Base-by-base conservation (phyloP, 2,113 vertebrate genomes). In the Odobenus rosmarus region DNA sequence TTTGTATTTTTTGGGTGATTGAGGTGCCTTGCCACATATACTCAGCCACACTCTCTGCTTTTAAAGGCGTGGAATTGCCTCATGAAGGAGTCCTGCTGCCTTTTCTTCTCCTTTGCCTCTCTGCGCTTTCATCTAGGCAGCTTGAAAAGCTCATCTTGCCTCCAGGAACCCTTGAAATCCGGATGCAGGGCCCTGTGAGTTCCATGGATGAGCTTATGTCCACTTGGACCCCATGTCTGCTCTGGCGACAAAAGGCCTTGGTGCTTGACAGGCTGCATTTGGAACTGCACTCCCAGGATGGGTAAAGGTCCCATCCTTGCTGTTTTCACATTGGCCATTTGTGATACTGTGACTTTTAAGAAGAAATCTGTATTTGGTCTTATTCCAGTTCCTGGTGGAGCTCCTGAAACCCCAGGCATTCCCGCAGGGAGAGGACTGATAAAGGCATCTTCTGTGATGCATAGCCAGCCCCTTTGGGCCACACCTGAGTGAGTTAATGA, bases 131-230 rank as follows among this genome's bases (percentile, higher is more conserved):
- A 5, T 18, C 28, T 19, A 28, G 6, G 39, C 42, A 16, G 10
- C 59, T 95, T 84, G 21, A 8, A 59, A 36, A 23, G 36, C 10
- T 77, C 39, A 2, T 59, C 39, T 57, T 36, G 5, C 14, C 31
- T 11, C 64, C n/a, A n/a, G 90, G 21, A 82, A 7, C 4, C 33
- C 3, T 62, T 51, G 57, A 39, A 14, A 57, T n/a, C 21, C 19
- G 18, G 19, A 53, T 1, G 0, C 13, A 19, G 42, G 67, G 12
- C 12, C 69, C 4, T 0, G 26, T 13, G 76, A 3, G 33, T 55
- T 7, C 4, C 16, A 26, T 0, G 0, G 4, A 2, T 62, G 33
- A 12, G 36, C 77, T 51, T 10, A 2, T 0, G n/a, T 18, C 33
- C 10, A 13, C 67, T 23, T 0, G 36, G 12, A 12, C n/a, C 0